Evolutionary conservation across 2,113 vertebrate species (phyloP), one percentile per base, ranked within the genome.

Genomic region (Gymnorhina tibicen): DNA sequence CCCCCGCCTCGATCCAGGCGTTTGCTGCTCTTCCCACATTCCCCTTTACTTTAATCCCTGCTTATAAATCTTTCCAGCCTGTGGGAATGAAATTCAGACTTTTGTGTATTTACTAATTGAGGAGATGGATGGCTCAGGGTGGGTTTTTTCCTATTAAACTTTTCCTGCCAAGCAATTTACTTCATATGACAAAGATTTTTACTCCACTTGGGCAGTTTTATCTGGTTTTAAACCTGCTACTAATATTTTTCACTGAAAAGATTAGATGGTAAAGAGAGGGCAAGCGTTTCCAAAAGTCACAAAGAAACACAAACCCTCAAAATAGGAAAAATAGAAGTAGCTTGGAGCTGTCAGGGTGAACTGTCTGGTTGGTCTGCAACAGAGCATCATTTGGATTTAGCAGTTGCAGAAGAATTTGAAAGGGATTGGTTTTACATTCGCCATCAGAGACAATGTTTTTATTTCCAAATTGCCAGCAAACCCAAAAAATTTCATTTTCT

Each of bases 401-500:
- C 66, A 59, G 78, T 79, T 52, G 74, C 81, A 52, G 82, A 79
- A 53, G 82, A 35, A 76, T 88, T 94, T 88, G 69, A 32, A 76
- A 69, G 86, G 70, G 91, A 66, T 83, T 69, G 82, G 82, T 82
- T 83, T 92, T 87, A 82, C 70, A 73, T 74, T 60, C 67, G 56
- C 66, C 70, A 83, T 23, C 76, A 70, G 73, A 93, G 92, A 95
- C 94, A 89, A 95, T 89, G 93, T 95, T 95, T 95, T 95, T 91
- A 95, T 93, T 95, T 81, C 89, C 42, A 92, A 95, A 96, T 93
- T 96, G 89, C 89, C 91, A 93, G 86, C 86, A 96, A 93, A 77
- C 89, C 80, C 47, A 22, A 66, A 89, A 95, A 95, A 85, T 44
- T 96, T 89, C 89, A 73, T 93, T 95, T 95, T 74, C 60, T 39